Base-by-base conservation (phyloP, 2,113 vertebrate genomes). In the Syngnathus scovelli region DNA sequence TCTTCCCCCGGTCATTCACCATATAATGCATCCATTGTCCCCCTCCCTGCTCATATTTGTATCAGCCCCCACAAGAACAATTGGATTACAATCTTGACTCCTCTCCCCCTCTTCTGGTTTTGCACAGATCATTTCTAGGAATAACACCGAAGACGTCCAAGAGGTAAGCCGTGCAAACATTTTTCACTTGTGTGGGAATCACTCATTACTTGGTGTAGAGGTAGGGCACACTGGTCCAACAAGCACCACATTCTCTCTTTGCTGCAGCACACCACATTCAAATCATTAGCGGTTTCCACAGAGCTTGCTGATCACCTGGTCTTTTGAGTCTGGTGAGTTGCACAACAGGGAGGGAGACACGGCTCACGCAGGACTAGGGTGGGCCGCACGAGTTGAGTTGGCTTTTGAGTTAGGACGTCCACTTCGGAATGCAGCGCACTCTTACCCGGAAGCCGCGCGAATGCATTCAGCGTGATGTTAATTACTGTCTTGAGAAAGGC, bases 91-190 rank as follows among this genome's bases (percentile, higher is more conserved):
- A 37, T 21, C 64, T 12, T 66, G 21, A 41, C 5, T 65, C 4
- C 33, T 56, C 68, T 85, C 48, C 79, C 16, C 77, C 72, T 77
- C 77, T 61, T 69, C 79, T 85, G 86, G 78, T 64, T 67, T 79
- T 84, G 86, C 80, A 78, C 90, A 99, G 97, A 94, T 95, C 71
- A 95, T 99, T 89, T 99, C 96, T 68, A 93, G 96, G 80, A 96
- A 91, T 89, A 98, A 92, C 83, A 95, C 95, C 59, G 96, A 99
- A 67, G 96, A 98, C 83, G 94, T 99, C 76, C 95, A 97, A 89
- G 97, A 99, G 96, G 97, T 99, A 93, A 94, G 79, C 68, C 39
- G 12, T 39, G 36, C 18, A 41, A 21, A 13, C 5, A 41, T 61
- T 60, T 37, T 60, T 8, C 54, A 56, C 12, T n/a, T 12, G 21